Conservation (phyloP, 2,888 invertebrate genomes). For the Steinernema scapterisci region DNA sequence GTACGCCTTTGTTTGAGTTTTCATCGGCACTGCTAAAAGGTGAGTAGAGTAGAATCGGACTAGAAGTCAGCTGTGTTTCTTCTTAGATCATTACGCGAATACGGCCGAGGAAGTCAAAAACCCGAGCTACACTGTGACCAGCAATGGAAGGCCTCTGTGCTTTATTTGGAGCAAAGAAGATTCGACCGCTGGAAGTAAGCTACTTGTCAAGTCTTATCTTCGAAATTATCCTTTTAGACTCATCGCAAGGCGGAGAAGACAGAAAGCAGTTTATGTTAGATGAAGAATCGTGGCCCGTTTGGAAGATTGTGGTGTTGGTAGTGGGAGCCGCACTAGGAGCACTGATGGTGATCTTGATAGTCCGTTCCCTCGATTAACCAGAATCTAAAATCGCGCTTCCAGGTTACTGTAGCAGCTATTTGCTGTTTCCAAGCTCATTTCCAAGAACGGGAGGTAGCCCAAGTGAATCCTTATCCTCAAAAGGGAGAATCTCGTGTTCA, state of each 20-base stretch:
- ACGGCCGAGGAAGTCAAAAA: not conserved
- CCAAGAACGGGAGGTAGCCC: not conserved
- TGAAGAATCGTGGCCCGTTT: not conserved
- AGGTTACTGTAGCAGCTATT: not conserved
- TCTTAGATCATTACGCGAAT: constrained; percentile 15
- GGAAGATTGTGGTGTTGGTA: not conserved
- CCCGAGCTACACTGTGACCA: not conserved
- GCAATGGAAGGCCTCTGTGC: constrained; percentile 6
- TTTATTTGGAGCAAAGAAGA: not conserved
- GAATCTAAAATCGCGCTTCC: not conserved
- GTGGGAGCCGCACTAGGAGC: not conserved
- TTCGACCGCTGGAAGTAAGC: too few species aligned
- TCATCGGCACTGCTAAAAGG: not conserved
- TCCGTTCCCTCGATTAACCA: not conserved
- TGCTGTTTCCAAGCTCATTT: not conserved
- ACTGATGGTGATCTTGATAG: not conserved
- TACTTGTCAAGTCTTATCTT: too few species aligned
- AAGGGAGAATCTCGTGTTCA: not conserved
- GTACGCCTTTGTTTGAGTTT: not conserved
- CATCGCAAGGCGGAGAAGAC: too few species aligned
- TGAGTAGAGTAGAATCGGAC: not conserved
- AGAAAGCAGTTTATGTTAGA: too few species aligned
- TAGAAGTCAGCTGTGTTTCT: not conserved
- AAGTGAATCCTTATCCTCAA: not conserved
- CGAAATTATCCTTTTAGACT: too few species aligned